phyloP scores from a whole-genome alignment of 2,888 invertebrate species.

The Pristionchus mayeri region DNA sequence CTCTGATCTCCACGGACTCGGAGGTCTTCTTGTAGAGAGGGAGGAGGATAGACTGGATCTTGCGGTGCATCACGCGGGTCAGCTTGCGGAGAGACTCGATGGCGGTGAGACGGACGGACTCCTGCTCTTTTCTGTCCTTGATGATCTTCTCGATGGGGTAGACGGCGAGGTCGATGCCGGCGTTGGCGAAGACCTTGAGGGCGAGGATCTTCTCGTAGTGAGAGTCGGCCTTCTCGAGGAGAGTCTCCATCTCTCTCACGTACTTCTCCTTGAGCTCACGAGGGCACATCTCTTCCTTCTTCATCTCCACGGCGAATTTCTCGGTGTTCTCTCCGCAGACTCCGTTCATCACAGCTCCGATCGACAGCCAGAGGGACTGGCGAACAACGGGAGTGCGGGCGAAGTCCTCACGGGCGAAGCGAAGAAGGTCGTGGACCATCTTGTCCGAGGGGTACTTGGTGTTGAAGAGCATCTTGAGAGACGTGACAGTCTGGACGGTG shows the following conservation, averaged over 20 bases:
- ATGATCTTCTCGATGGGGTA: conserved; percentile 73
- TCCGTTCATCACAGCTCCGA: conserved; percentile 66
- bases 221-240: conserved; percentile 58
- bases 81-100: conserved; percentile 69
- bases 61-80: conserved; percentile 58
- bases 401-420: conserved; percentile 52
- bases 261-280: conserved; percentile 63
- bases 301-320: conserved; percentile 41
- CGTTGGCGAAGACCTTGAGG: conserved; percentile 73
- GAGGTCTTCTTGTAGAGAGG: conserved; percentile 68
- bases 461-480: conserved; percentile 53
- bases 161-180: conserved; percentile 69
- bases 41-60: conserved; percentile 70
- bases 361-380: conserved; percentile 66
- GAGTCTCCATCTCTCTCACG: conserved; percentile 57
- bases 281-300: conserved; percentile 57
- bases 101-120: conserved; percentile 67
- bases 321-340: conserved; percentile 62
- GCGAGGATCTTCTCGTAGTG: conserved; percentile 70
- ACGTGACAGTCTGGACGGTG: conserved; percentile 22
- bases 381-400: conserved; percentile 56
- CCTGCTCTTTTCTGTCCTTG: conserved; percentile 59
- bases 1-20: conserved; percentile 67
- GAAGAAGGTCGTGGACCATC: conserved; percentile 50
- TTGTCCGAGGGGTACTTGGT: conserved; percentile 51